phyloP scores from a whole-genome alignment of 2,797 vertebrate genomes.

The Lepilemur ruficaudatus region DNA sequence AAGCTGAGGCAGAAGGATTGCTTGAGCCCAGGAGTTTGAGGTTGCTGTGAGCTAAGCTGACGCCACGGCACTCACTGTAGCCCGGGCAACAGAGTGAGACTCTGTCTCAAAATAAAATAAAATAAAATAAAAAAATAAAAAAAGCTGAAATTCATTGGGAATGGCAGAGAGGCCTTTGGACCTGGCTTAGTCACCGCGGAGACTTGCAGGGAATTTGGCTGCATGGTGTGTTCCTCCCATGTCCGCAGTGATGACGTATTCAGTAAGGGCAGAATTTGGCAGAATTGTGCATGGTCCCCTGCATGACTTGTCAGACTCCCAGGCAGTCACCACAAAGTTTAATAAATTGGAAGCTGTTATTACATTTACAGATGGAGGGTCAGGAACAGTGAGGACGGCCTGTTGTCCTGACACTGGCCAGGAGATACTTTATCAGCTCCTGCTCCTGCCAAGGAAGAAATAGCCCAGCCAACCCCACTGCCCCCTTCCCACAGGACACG shows the following conservation, averaged over 20 bases:
- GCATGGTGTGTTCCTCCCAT: slow-evolving; percentile 87
- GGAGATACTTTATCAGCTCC: background rate
- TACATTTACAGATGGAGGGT: background rate
- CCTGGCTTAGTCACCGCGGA: background rate
- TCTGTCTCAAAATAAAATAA: no score
- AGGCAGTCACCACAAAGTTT: background rate
- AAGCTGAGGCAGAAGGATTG: no score
- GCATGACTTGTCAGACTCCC: background rate
- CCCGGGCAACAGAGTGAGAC: no score
- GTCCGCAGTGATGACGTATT: background rate
- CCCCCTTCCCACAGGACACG: background rate
- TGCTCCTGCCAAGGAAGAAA: background rate
- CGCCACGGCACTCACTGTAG: no score
- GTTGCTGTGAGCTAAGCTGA: no score
- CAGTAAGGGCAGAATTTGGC: background rate
- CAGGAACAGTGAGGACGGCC: background rate
- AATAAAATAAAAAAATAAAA: no score
- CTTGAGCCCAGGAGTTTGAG: no score
- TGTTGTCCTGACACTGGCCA: background rate
- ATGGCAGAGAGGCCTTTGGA: background rate
- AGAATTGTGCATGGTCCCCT: background rate
- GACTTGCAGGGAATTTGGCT: slow-evolving; percentile 41
- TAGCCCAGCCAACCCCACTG: background rate
- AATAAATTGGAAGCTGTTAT: background rate
- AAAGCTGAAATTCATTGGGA: background rate